These are phyloP conservation scores for Bos taurus DNA, from an alignment of 2,113 vertebrate genomes.

Conservation along the genomic window DNA sequence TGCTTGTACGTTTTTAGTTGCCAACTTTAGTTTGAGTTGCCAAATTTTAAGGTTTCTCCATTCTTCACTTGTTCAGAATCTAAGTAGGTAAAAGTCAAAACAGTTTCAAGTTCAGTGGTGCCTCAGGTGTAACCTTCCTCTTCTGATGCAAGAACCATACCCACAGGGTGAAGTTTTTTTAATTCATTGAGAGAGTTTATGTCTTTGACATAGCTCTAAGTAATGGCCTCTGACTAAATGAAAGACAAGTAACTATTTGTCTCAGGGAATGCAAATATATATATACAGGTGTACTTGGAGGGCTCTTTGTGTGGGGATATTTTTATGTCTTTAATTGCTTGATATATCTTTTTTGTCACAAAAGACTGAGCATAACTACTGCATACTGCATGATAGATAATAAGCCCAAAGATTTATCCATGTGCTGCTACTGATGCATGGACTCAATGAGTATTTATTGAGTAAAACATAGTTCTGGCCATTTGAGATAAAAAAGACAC, in stretches of 20 bases:
- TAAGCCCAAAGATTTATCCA: not conserved
- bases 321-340: not conserved
- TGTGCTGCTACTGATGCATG: not conserved
- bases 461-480: not conserved
- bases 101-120: not conserved
- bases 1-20: not conserved
- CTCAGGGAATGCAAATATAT: not conserved
- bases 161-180: not conserved
- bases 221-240: not conserved
- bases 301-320: not conserved
- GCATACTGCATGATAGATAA: not conserved
- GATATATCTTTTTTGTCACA: not conserved
- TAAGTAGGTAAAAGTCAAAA: not conserved
- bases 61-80: not conserved
- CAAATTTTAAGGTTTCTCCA: not conserved
- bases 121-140: not conserved
- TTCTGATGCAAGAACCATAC: not conserved
- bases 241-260: not conserved
- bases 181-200: not conserved
- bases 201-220: not conserved
- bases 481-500: not conserved
- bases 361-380: not conserved
- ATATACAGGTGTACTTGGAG: not conserved
- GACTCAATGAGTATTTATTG: not conserved
- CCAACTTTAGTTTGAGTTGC: not conserved